Evolutionary conservation across 2,797 vertebrate species (phyloP).

Genomic region (Platalea minor): DNA sequence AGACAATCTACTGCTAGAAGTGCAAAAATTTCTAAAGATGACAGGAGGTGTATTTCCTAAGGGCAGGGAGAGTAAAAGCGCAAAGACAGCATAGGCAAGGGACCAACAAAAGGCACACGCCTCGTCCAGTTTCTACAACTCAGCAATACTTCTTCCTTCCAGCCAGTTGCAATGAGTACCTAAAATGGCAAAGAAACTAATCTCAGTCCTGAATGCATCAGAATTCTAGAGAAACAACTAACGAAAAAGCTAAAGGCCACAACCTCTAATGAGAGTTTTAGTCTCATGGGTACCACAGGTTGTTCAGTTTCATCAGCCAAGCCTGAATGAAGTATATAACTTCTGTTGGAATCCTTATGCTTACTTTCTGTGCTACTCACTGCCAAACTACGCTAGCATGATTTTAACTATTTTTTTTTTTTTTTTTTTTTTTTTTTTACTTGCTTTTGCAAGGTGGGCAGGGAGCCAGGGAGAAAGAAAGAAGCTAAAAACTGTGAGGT

Average conservation of each 20-base stretch:
- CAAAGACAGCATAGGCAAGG: neutral
- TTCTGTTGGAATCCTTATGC: neutral
- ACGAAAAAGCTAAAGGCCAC: neutral
- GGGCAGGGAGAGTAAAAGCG: neutral
- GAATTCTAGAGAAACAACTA: neutral
- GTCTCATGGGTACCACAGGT: neutral
- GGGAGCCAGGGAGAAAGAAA: neutral
- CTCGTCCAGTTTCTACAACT: neutral
- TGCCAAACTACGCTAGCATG: neutral
- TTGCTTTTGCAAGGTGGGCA: fast-evolving
- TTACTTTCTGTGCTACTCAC: neutral
- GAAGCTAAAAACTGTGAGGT: neutral
- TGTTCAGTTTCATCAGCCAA: neutral
- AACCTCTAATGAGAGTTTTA: neutral
- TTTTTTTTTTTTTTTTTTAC: neutral
- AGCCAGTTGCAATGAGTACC: neutral
- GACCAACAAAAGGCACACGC: neutral
- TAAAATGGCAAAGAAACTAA: neutral
- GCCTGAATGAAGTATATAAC: neutral
- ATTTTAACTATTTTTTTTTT: neutral
- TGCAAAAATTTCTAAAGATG: neutral
- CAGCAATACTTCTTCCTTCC: neutral
- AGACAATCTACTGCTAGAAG: neutral
- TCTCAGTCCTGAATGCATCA: neutral
- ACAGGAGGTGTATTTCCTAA: neutral